Evolutionary conservation across 2,113 vertebrate species (phyloP).

Genomic region (Haemorhous mexicanus): DNA sequence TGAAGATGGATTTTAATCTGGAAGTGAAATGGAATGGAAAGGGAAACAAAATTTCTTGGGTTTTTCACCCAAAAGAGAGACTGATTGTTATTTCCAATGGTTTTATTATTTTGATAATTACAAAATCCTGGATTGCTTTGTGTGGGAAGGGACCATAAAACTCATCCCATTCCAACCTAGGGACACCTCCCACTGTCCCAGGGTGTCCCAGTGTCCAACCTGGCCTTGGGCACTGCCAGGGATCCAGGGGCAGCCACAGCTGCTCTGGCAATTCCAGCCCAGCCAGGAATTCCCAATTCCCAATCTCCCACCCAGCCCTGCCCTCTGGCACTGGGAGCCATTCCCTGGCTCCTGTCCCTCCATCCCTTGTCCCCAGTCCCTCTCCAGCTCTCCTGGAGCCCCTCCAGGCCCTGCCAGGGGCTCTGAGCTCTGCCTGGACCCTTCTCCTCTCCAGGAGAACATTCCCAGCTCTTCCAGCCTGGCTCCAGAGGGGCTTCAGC

Average conservation of each 20-base stretch:
- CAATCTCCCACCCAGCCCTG: neutral
- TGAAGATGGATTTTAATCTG: neutral
- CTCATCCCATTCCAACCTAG: neutral
- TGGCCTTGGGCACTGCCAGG: neutral
- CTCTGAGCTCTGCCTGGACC: neutral
- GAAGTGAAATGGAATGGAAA: neutral
- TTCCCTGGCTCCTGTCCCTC: neutral
- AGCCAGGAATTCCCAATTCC: neutral
- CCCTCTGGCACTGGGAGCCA: neutral
- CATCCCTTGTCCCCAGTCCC: neutral
- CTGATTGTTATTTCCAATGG: accelerated
- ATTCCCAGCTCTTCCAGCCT: neutral
- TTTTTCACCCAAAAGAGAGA: neutral
- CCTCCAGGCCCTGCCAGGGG: neutral
- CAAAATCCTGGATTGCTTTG: neutral
- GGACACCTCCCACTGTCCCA: neutral
- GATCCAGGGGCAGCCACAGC: neutral
- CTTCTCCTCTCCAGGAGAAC: neutral
- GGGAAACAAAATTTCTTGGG: neutral
- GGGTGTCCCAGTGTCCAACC: accelerated
- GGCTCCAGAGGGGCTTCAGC: neutral
- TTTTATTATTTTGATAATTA: neutral
- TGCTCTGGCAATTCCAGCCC: neutral
- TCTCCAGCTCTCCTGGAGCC: neutral
- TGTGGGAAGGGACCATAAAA: neutral